These are phyloP conservation scores for Lutraria rhynchaena DNA, from an alignment of 1,140 invertebrate genomes.

Conservation along the genomic window DNA sequence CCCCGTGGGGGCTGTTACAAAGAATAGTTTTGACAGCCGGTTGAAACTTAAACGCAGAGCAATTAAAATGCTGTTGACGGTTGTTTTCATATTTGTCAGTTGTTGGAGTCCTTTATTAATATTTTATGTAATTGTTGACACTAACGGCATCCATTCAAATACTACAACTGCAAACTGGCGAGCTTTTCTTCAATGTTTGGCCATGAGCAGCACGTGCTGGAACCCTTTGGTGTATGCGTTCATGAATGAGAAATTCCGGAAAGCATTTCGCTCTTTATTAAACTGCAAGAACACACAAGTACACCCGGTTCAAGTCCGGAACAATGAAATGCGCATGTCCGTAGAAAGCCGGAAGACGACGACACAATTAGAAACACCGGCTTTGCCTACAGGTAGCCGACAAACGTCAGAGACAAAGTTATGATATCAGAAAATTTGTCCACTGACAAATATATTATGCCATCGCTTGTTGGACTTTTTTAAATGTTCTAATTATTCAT, in stretches of 20 bases:
- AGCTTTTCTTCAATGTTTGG: slow-evolving; percentile 82
- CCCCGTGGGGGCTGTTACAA: slow-evolving; percentile 41
- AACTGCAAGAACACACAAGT: slow-evolving; percentile 59
- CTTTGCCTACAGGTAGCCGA: not conserved
- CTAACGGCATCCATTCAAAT: slow-evolving; percentile 50
- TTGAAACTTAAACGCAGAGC: slow-evolving; percentile 67
- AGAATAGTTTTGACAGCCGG: slow-evolving; percentile 41
- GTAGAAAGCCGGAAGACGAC: slow-evolving; percentile 52
- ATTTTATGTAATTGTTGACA: slow-evolving; percentile 62
- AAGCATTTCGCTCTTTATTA: slow-evolving; percentile 62
- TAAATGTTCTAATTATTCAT: no score
- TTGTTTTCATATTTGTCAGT: slow-evolving; percentile 73
- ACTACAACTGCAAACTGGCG: slow-evolving; percentile 35
- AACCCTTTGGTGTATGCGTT: slow-evolving; percentile 94
- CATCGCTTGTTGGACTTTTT: no score
- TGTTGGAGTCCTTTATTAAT: slow-evolving; percentile 72
- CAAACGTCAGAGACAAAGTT: slow-evolving; percentile 52
- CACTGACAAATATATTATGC: no score
- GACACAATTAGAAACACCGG: slow-evolving; percentile 34
- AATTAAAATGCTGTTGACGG: slow-evolving; percentile 76
- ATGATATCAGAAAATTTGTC: no score
- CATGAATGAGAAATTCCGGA: slow-evolving; percentile 92
- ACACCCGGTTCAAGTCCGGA: slow-evolving; percentile 44
- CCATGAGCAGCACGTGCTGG: slow-evolving; percentile 89
- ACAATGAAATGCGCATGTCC: slow-evolving; percentile 21